These are phyloP conservation scores for Sussaba pulchella DNA, from an alignment of 2,888 invertebrate genomes.

Conservation along the genomic window DNA sequence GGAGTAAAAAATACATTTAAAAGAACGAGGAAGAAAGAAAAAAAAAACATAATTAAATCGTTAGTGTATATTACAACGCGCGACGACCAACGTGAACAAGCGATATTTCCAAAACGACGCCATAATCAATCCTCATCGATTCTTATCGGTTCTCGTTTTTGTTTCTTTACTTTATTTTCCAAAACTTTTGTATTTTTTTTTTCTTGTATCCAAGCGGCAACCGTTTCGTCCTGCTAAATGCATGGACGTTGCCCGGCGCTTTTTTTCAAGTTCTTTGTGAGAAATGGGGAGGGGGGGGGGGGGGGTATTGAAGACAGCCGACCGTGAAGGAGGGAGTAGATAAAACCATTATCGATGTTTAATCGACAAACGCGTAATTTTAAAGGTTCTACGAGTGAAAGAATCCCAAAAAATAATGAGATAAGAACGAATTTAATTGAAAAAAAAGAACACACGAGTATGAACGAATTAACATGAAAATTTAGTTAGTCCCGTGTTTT, in stretches of 20 bases:
- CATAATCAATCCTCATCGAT: slow-evolving; percentile 34
- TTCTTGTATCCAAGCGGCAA: slow-evolving; percentile 25
- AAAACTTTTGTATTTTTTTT: not conserved
- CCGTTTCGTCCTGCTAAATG: slow-evolving; percentile 20
- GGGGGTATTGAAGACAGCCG: slow-evolving; percentile 35
- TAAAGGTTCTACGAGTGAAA: not conserved
- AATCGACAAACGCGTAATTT: not conserved
- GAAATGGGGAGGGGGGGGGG: slow-evolving; percentile 17
- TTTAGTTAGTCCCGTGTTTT: no score
- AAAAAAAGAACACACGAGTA: no score
- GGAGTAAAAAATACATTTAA: slow-evolving; percentile 71
- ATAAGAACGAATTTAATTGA: slow-evolving; percentile 12
- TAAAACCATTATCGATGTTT: slow-evolving; percentile 21
- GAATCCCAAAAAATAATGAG: not conserved
- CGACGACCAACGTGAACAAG: slow-evolving; percentile 73
- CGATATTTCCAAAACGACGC: slow-evolving; percentile 78
- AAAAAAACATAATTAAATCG: slow-evolving; percentile 76
- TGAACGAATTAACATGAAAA: no score
- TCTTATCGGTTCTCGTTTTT: not conserved
- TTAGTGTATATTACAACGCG: slow-evolving; percentile 78
- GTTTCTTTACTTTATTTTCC: no score
- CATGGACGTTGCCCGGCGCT: slow-evolving; percentile 7
- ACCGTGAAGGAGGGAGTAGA: slow-evolving; percentile 49
- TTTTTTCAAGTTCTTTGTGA: slow-evolving; percentile 22
- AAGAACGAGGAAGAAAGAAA: slow-evolving; percentile 57